Evolutionary conservation across 2,113 vertebrate genomes (phyloP).

Genomic region (Alouatta palliata): DNA sequence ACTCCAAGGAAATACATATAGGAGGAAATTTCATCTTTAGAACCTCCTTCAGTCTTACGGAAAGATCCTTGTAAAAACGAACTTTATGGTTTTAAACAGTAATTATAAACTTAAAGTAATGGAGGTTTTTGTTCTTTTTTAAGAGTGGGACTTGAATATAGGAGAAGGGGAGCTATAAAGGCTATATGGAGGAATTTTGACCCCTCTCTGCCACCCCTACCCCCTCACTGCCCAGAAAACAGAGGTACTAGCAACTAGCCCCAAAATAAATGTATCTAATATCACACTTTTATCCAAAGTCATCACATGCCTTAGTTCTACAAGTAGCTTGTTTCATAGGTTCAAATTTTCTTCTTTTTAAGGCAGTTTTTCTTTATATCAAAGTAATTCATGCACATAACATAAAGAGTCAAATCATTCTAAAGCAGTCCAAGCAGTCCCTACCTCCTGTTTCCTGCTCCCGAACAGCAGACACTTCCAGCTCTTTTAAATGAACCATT

Average conservation of each 20-base stretch:
- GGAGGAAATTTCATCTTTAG: conserved; percentile 15
- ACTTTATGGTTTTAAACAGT: conserved; percentile 8
- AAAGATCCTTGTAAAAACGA: not conserved
- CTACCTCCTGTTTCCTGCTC: not conserved
- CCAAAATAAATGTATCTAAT: not conserved
- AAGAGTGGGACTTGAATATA: not conserved
- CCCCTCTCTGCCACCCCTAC: too few species aligned
- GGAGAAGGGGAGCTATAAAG: not conserved
- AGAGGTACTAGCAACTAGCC: not conserved
- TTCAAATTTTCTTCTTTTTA: conserved; percentile 37
- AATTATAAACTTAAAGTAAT: not conserved
- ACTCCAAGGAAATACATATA: not conserved
- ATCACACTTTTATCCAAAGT: conserved; percentile 12
- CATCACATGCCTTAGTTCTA: not conserved
- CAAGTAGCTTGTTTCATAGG: not conserved
- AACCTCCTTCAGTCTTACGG: conserved; percentile 1
- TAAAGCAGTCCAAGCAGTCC: not conserved
- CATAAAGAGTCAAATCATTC: not conserved
- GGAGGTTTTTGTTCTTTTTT: not conserved
- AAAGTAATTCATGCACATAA: not conserved
- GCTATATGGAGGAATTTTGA: not conserved
- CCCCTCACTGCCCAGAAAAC: not conserved
- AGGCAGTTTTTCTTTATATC: not conserved
- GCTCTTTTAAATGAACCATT: not conserved
- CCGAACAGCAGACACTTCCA: not conserved